phyloP scores from a whole-genome alignment of 2,888 invertebrate species.

The Archaeoteleia sp. region DNA sequence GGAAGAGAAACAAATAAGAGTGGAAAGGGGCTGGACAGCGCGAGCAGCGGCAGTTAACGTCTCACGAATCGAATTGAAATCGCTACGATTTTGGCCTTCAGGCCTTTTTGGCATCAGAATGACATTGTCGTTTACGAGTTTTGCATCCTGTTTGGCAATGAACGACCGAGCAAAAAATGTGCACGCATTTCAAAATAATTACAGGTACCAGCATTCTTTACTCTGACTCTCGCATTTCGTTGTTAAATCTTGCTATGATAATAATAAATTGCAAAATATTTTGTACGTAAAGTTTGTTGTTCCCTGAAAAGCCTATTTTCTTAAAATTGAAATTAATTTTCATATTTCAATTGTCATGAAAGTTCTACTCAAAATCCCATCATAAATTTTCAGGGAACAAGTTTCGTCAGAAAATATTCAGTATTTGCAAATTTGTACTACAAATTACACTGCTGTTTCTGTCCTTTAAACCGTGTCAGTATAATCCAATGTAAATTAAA shows the following conservation, averaged over 20 bases:
- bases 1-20: constrained; percentile 25
- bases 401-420: too few species aligned
- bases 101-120: constrained; percentile 35
- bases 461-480: too few species aligned
- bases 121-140: constrained; percentile 34
- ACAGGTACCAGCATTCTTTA: constrained; percentile 43
- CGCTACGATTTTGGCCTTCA: constrained; percentile 35
- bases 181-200: constrained; percentile 18
- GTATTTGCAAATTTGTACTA: too few species aligned
- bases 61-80: constrained; percentile 67
- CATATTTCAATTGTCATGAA: too few species aligned
- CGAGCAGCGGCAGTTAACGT: constrained; percentile 76
- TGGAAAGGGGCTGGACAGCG: constrained; percentile 71
- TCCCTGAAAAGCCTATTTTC: too few species aligned
- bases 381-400: too few species aligned
- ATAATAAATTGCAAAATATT: too few species aligned
- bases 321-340: too few species aligned
- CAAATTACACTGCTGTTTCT: too few species aligned
- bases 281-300: too few species aligned
- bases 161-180: constrained; percentile 27
- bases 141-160: constrained; percentile 30
- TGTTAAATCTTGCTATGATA: neutral
- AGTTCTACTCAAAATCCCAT: too few species aligned
- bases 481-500: too few species aligned
- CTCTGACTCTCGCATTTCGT: neutral